phyloP scores from a whole-genome alignment of 1,140 invertebrate genomes.

The Lepidurus packardi region DNA sequence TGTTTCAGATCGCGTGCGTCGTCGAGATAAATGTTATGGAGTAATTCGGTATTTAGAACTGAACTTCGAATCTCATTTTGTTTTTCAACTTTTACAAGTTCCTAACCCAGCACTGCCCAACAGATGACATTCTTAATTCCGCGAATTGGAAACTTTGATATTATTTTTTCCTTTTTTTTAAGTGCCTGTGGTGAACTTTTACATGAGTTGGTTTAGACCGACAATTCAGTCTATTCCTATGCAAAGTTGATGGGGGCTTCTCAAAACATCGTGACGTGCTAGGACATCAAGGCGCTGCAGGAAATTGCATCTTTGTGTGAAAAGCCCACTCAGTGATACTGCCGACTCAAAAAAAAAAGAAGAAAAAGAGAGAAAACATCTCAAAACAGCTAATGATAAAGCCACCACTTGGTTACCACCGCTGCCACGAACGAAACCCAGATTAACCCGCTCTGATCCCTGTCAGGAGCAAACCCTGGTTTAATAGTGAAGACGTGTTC shows the following conservation, averaged over 20 bases:
- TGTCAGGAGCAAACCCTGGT: not conserved
- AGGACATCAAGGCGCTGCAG: not conserved
- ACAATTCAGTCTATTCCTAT: slow-evolving; percentile 10
- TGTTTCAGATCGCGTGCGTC: not conserved
- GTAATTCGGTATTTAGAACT: not conserved
- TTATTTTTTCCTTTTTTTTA: not conserved
- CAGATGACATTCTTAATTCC: too few relatives aligned
- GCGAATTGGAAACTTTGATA: too few relatives aligned
- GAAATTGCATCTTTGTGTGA: not conserved
- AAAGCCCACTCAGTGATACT: not conserved
- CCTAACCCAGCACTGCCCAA: too few relatives aligned
- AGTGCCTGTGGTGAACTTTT: not conserved
- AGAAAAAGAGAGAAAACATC: not conserved
- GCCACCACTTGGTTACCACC: not conserved
- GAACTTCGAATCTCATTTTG: not conserved
- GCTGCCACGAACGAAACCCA: not conserved
- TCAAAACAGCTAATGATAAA: not conserved
- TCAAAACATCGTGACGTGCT: slow-evolving; percentile 5
- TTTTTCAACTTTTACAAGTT: too few relatives aligned
- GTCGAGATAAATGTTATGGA: not conserved
- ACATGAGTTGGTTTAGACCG: not conserved
- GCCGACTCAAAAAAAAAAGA: not conserved
- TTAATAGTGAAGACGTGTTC: not conserved
- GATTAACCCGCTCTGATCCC: not conserved
- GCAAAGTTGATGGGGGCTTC: not conserved